Conservation (phyloP, 2,113 vertebrate genomes). For the Malaclemys terrapin region DNA sequence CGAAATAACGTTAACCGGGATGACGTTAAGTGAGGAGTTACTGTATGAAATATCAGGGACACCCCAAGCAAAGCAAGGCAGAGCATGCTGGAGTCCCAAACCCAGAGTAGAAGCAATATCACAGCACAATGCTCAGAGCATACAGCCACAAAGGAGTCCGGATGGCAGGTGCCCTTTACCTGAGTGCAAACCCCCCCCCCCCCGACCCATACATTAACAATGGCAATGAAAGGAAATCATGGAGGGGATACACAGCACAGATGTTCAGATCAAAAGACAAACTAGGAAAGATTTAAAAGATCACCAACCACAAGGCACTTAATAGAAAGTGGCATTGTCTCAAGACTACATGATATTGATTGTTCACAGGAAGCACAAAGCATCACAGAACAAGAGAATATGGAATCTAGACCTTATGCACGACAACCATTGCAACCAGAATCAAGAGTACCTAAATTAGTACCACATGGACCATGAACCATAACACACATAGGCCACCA, state of each 20-base stretch:
- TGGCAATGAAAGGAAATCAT: background rate
- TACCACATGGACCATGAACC: conserved; percentile 34
- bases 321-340: background rate
- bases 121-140: background rate
- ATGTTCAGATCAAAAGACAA: conserved; percentile 38
- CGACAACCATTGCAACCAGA: background rate
- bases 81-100: background rate
- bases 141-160: background rate
- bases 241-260: background rate
- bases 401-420: conserved; percentile 20
- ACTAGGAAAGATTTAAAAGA: conserved; percentile 71
- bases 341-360: background rate
- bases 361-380: background rate
- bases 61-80: background rate
- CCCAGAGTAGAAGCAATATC: background rate
- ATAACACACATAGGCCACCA: background rate
- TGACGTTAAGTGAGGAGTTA: no score
- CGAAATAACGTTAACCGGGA: no score
- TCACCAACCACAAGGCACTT: conserved; percentile 46
- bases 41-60: background rate
- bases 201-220: background rate
- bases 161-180: conserved; percentile 32
- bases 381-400: conserved; percentile 52
- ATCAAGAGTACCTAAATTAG: conserved; percentile 45
- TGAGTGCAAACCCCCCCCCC: conserved; percentile 62